A percentile compares a stretch with the other conserved stretches of the same genome.
These are phyloP conservation scores for Limenitis camilla DNA, from an alignment of 2,888 invertebrate genomes.

Conservation along the genomic window DNA sequence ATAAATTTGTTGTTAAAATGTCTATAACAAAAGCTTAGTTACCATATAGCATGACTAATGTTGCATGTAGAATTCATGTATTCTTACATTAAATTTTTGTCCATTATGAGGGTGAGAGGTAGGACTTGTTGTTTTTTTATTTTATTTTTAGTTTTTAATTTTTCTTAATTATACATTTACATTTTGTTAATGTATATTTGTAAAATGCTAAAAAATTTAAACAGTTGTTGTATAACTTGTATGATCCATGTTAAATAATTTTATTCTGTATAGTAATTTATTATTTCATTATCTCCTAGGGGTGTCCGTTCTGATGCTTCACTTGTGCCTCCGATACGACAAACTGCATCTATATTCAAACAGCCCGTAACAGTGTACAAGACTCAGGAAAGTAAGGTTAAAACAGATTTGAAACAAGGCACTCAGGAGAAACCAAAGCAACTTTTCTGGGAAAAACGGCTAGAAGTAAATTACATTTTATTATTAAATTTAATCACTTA, in stretches of 20 bases:
- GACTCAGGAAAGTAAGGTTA: constrained; percentile 92
- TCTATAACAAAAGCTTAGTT: constrained; percentile 18
- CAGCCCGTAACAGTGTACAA: constrained; percentile 98
- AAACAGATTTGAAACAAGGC: constrained; percentile 92
- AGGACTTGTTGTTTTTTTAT: not conserved
- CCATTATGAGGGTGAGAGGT: not conserved
- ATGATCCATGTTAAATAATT: too few species aligned
- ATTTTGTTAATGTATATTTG: too few species aligned
- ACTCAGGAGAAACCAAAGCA: constrained; percentile 95
- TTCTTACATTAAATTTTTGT: not conserved
- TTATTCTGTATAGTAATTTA: too few species aligned
- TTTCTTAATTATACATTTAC: not conserved
- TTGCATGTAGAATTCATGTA: constrained; percentile 17
- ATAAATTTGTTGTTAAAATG: constrained; percentile 1
- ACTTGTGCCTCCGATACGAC: constrained; percentile 94
- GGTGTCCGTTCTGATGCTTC: constrained; percentile 90
- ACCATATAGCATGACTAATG: constrained; percentile 22
- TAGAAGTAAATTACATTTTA: constrained; percentile 54
- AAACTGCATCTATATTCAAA: constrained; percentile 98
- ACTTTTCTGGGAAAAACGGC: constrained; percentile 87
- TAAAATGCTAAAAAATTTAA: too few species aligned
- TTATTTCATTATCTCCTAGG: constrained; percentile 61
- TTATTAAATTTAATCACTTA: too few species aligned
- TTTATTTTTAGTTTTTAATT: not conserved
- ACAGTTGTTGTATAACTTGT: too few species aligned